Percentiles rank a stretch among this genome's conserved stretches.
These are phyloP conservation scores for Caloenas nicobarica DNA, from an alignment of 2,113 vertebrate species.

Conservation along the genomic window DNA sequence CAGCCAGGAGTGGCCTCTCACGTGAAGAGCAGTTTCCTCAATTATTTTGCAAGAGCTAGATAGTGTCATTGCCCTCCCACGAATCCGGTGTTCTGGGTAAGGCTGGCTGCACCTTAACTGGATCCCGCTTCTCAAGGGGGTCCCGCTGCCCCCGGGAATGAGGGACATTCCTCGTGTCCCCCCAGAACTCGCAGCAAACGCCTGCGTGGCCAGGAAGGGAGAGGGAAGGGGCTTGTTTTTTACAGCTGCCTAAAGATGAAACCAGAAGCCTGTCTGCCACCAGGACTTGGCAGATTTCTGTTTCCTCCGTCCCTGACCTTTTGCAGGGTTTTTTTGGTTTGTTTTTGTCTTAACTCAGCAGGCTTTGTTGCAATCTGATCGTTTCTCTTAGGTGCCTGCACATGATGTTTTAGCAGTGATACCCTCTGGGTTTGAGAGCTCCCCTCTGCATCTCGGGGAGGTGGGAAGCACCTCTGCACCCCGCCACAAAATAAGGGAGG, in stretches of 20 bases:
- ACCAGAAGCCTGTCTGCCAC: not conserved
- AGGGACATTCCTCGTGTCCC: not conserved
- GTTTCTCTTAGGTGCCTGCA: not conserved
- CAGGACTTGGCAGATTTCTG: not conserved
- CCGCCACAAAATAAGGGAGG: not conserved
- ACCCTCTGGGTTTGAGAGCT: not conserved
- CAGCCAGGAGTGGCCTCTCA: not conserved
- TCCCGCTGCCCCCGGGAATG: not conserved
- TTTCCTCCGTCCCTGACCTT: not conserved
- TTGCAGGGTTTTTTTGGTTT: not conserved
- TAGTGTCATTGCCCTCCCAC: not conserved
- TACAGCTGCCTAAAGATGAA: not conserved
- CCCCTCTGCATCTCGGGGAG: not conserved
- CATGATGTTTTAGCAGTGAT: not conserved
- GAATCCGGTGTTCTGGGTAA: not conserved
- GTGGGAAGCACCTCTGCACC: not conserved
- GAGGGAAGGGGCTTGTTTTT: not conserved
- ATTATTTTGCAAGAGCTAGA: not conserved
- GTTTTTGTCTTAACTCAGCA: not conserved
- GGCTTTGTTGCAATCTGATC: not conserved
- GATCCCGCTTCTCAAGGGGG: not conserved
- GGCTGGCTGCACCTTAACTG: slow-evolving; percentile 4
- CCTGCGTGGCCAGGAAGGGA: not conserved
- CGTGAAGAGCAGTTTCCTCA: not conserved
- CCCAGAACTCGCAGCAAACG: not conserved